Evolutionary conservation across 2,888 invertebrate species (phyloP).

Genomic region (Plebejus melissa): DNA sequence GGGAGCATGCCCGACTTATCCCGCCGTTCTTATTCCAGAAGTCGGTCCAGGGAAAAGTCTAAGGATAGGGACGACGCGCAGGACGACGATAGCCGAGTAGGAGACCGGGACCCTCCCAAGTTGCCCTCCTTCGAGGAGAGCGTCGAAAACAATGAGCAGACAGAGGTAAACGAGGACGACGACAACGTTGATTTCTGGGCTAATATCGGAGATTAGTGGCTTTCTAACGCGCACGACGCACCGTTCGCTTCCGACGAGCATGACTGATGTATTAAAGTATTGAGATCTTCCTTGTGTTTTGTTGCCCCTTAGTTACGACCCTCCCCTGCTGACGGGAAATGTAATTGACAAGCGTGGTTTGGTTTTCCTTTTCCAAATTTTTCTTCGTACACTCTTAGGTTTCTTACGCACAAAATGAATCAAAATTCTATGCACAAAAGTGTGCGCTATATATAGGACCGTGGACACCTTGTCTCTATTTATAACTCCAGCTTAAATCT

Average conservation of each 20-base stretch:
- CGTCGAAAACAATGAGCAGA: conserved; percentile 50
- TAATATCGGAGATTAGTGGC: conserved; percentile 64
- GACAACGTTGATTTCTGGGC: conserved; percentile 71
- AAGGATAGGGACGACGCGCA: conserved; percentile 53
- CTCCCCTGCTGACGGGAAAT: conserved; percentile 53
- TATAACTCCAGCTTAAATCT: not conserved
- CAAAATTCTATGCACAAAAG: not conserved
- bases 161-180: conserved; percentile 62
- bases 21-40: conserved; percentile 76
- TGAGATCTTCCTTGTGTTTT: conserved; percentile 56
- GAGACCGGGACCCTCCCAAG: conserved; percentile 52
- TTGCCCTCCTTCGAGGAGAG: conserved; percentile 69
- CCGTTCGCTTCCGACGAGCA: conserved; percentile 58
- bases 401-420: not conserved
- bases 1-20: conserved; percentile 74
- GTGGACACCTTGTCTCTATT: conserved; percentile 4
- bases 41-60: conserved; percentile 69
- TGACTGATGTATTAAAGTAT: conserved; percentile 70
- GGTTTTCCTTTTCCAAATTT: conserved; percentile 47
- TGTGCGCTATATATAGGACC: not conserved
- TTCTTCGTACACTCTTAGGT: not conserved
- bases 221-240: conserved; percentile 57
- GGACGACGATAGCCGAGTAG: conserved; percentile 50
- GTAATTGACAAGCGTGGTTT: conserved; percentile 51
- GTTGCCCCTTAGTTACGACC: conserved; percentile 51